phyloP scores from a whole-genome alignment of 1,140 invertebrate species.

The Penaeus japonicus region DNA sequence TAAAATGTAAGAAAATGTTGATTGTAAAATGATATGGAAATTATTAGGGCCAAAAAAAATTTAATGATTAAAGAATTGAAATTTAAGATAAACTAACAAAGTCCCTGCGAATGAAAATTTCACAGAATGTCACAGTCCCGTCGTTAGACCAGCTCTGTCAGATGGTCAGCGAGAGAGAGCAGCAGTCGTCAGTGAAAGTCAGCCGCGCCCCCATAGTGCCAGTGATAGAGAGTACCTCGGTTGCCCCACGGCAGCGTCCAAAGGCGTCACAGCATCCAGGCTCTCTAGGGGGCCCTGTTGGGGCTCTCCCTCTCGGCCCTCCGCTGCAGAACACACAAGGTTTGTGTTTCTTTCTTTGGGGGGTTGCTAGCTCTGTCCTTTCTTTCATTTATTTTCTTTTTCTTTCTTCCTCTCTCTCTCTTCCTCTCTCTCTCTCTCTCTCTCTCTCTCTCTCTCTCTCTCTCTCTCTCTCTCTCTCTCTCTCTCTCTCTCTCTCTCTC shows the following conservation, averaged over 20 bases:
- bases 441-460: neutral
- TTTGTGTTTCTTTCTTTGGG: neutral
- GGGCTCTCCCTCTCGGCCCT: conserved; percentile 57
- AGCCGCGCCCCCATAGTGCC: conserved; percentile 23
- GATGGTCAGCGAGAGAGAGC: conserved; percentile 49
- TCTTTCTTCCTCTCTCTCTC: too few relatives aligned
- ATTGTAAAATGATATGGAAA: too few relatives aligned
- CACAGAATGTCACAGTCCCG: conserved; percentile 43
- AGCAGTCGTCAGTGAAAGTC: conserved; percentile 45
- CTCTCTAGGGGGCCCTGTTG: conserved; percentile 60
- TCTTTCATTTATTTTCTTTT: neutral
- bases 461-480: neutral
- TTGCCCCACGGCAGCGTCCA: conserved; percentile 84
- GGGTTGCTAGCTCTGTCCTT: neutral
- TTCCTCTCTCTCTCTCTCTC: too few relatives aligned
- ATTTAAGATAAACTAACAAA: too few relatives aligned
- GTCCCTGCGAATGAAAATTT: too few relatives aligned
- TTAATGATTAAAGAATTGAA: too few relatives aligned
- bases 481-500: neutral
- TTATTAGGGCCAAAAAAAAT: too few relatives aligned
- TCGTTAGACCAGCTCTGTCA: conserved; percentile 52
- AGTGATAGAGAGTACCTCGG: conserved; percentile 71
- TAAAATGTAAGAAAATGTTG: too few relatives aligned
- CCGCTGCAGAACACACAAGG: conserved; percentile 64
- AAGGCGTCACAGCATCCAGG: conserved; percentile 71